These are phyloP conservation scores for Drosophila auraria DNA, from an alignment of 1,140 invertebrate species.

Conservation along the genomic window DNA sequence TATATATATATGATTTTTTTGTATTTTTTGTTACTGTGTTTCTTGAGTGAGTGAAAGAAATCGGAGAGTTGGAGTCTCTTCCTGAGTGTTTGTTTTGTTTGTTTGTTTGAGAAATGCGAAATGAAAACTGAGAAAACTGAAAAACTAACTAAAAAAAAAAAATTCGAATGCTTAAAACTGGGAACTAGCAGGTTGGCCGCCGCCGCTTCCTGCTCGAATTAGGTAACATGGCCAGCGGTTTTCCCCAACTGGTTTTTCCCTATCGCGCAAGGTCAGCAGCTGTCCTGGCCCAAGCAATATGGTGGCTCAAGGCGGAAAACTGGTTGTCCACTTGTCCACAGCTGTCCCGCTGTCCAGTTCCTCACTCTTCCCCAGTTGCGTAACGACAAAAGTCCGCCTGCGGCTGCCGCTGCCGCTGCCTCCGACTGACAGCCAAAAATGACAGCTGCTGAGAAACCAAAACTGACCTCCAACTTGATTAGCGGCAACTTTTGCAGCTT, in stretches of 20 bases:
- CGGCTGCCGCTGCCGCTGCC: not conserved
- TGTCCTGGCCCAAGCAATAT: conserved; percentile 49
- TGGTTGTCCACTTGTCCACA: conserved; percentile 3
- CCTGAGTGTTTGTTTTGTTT: conserved; percentile 31
- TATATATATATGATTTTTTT: conserved; percentile 13
- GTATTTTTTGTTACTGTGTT: conserved; percentile 39
- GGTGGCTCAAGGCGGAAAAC: conserved; percentile 24
- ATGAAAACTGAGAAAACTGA: not conserved
- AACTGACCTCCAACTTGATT: conserved; percentile 81
- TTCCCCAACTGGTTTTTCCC: conserved; percentile 62
- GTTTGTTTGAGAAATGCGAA: conserved; percentile 26
- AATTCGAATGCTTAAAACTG: conserved; percentile 7
- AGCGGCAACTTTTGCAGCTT: conserved; percentile 62
- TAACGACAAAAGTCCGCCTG: conserved; percentile 44
- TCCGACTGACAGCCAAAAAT: conserved; percentile 17
- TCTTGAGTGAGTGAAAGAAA: conserved; percentile 36
- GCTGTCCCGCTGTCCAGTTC: conserved; percentile 12
- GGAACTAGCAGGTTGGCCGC: not conserved
- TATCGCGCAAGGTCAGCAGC: conserved; percentile 64
- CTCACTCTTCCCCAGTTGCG: conserved; percentile 47
- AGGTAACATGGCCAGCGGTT: conserved; percentile 67
- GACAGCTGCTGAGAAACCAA: conserved; percentile 13
- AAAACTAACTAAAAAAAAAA: not conserved
- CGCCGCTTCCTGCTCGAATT: conserved; percentile 57
- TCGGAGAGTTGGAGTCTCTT: conserved; percentile 17